Evolutionary conservation across 2,797 vertebrate species (phyloP).

Genomic region (Arrhamphus sclerolepis): DNA sequence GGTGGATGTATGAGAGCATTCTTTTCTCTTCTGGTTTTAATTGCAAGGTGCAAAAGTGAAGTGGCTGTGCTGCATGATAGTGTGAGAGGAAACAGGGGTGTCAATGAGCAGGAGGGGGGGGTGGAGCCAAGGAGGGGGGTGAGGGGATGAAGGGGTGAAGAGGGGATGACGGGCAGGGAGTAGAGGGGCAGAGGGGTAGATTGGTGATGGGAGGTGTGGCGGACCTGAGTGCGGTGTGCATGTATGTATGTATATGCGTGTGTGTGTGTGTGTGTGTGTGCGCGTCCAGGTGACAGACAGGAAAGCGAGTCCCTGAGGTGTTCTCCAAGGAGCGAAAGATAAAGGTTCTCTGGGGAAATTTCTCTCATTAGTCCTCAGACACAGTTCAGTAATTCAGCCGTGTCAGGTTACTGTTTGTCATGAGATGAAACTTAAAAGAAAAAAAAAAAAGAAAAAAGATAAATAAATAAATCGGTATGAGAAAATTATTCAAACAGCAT

Average conservation of each 20-base stretch:
- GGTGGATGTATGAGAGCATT: conserved; percentile 72
- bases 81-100: conserved; percentile 90
- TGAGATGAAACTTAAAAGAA: conserved; percentile 76
- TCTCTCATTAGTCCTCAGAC: conserved; percentile 98
- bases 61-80: conserved; percentile 91
- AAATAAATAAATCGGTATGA: conserved; percentile 34
- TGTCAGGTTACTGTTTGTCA: conserved; percentile 92
- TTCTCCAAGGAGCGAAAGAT: conserved; percentile 92
- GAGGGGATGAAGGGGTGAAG: conserved; percentile 37
- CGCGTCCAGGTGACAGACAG: conserved; percentile 91
- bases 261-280: conserved; percentile 41
- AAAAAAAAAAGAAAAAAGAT: conserved; percentile 30
- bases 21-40: conserved; percentile 86
- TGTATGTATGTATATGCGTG: conserved; percentile 43
- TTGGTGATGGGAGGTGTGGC: conserved; percentile 35
- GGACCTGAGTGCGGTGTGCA: conserved; percentile 23
- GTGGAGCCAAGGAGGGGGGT: conserved; percentile 78
- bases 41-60: conserved; percentile 97
- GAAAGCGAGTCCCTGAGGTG: conserved; percentile 91
- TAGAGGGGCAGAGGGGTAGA: conserved; percentile 48
- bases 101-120: conserved; percentile 88
- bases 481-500: conserved; percentile 36
- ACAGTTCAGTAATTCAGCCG: conserved; percentile 97
- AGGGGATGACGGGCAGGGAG: conserved; percentile 86
- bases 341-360: conserved; percentile 95